Base-by-base conservation (phyloP, 2,888 invertebrate genomes). In the Drosophila prostipennis region DNA sequence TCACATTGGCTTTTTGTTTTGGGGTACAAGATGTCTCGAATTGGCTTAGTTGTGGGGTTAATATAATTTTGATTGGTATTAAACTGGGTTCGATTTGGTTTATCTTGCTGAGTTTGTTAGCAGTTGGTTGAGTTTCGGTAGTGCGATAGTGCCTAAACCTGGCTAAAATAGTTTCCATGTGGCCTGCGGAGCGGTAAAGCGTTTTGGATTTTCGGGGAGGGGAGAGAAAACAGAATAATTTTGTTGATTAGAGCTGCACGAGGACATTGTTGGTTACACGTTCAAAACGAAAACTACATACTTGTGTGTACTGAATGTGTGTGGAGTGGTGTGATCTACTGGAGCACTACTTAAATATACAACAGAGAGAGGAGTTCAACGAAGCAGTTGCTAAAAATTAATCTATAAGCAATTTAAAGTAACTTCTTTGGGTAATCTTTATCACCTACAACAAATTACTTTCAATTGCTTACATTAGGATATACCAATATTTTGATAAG, bases 111-210 rank as follows among this genome's bases (percentile, higher is more conserved):
- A 46, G 14, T 36, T 67, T 54, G 67, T 55, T 65, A 60, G 39
- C 51, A 10, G 49, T 64, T 46, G 63, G 45, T 64, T 64, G 64
- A 64, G 53, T 43, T 67, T 71, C 72, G 16, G 54, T 42, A 71
- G 59, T 77, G 32, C 51, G 56, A 61, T 46, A 55, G 40, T 68
- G 63, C 75, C 80, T 90, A 89, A 78, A 79, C 77, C 76, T 91
- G 88, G 77, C 77, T 87, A 87, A 80, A 90, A 89, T 74, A 82
- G 76, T 90, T 90, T 85, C 90, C 91, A 85, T 90, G 91, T 77
- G 91, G 91, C 91, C 91, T 91, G 89, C 72, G 77, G 67, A 75
- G 73, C 72, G 80, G 73, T 57, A 76, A 84, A 80, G 78, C 78
- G 60, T 80, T 78, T 71, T 16, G 46, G 45, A 55, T 53, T 52